These are phyloP conservation scores for Parascotia fuliginaria DNA, from an alignment of 2,888 invertebrate genomes.

Conservation along the genomic window DNA sequence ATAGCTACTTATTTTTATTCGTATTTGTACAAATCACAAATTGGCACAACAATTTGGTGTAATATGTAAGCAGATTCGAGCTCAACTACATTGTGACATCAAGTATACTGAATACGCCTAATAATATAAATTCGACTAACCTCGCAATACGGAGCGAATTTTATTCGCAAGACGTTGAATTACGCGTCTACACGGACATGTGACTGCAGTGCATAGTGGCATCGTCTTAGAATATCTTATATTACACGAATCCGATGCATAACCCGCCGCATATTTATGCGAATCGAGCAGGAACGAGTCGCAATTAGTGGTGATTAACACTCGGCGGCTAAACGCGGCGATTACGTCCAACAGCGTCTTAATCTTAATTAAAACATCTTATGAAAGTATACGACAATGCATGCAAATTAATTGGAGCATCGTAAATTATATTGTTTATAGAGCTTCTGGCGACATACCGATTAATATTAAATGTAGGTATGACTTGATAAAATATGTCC, in stretches of 20 bases:
- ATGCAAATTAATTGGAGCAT: slow-evolving; percentile 66
- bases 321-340: slow-evolving; percentile 47
- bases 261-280: slow-evolving; percentile 46
- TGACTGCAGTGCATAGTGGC: slow-evolving; percentile 10
- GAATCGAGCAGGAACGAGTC: slow-evolving; percentile 39
- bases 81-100: slow-evolving; percentile 17
- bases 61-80: not conserved
- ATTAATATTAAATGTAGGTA: too few relatives aligned
- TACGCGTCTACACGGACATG: slow-evolving; percentile 11
- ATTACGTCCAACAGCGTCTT: slow-evolving; percentile 53
- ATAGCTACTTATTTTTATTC: not conserved
- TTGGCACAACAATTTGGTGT: not conserved
- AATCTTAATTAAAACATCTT: slow-evolving; percentile 65
- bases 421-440: slow-evolving; percentile 47
- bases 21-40: not conserved
- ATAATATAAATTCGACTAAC: slow-evolving; percentile 16
- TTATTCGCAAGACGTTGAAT: slow-evolving; percentile 14
- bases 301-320: slow-evolving; percentile 64
- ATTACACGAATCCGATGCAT: slow-evolving; percentile 33
- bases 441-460: slow-evolving; percentile 42
- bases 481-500: slow-evolving; percentile 24
- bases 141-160: slow-evolving; percentile 15
- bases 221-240: slow-evolving; percentile 14
- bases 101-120: slow-evolving; percentile 13
- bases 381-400: slow-evolving; percentile 38